Conservation (phyloP, 2,797 vertebrate genomes). For the Falco naumanni region DNA sequence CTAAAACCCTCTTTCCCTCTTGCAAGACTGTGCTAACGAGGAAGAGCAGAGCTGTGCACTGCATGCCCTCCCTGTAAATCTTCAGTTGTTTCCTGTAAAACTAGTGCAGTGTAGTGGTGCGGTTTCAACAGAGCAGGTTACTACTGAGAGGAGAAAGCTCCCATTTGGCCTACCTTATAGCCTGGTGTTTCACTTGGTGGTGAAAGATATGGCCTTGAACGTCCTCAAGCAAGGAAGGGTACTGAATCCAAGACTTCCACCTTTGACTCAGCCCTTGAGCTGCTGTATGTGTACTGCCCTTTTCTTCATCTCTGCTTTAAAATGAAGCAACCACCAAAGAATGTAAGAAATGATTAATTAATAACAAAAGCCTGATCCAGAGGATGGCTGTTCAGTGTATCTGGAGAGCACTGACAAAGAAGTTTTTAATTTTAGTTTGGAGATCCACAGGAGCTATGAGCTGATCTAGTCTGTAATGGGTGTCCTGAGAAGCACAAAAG, state of each 20-base stretch:
- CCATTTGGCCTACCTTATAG: background rate
- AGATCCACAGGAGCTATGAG: background rate
- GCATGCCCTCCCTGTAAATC: background rate
- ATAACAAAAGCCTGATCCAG: background rate
- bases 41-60: background rate
- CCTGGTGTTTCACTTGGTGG: background rate
- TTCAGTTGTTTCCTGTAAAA: background rate
- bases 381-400: background rate
- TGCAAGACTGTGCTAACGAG: background rate
- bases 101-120: no score
- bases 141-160: background rate
- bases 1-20: background rate
- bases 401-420: background rate
- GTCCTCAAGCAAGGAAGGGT: background rate
- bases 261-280: background rate
- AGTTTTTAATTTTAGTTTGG: background rate
- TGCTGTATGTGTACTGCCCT: background rate
- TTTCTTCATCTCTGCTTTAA: background rate
- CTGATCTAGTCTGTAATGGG: background rate
- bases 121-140: background rate
- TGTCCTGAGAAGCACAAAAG: background rate
- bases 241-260: background rate
- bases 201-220: background rate
- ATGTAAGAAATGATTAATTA: background rate
- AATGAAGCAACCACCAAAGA: background rate